Conservation (phyloP, 2,888 invertebrate species). For the Saturnia japonica region DNA sequence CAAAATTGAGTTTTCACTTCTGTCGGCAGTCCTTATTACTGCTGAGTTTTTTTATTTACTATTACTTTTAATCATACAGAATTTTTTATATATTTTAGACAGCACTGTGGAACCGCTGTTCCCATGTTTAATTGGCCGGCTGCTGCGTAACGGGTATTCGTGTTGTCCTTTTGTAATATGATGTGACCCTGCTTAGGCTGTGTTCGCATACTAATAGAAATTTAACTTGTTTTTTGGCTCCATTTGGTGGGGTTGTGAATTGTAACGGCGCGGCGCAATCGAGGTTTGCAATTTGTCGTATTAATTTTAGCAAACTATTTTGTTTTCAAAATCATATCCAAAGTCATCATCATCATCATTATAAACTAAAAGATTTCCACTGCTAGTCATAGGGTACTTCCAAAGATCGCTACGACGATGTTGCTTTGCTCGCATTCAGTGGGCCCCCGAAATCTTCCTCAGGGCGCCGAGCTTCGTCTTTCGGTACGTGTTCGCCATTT, state of each 20-base stretch:
- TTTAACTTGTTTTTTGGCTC: slow-evolving; percentile 66
- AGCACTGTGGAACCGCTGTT: slow-evolving; percentile 46
- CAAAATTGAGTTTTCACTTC: too few relatives aligned
- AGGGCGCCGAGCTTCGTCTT: too few relatives aligned
- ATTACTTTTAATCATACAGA: too few relatives aligned
- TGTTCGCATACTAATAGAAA: slow-evolving; percentile 66
- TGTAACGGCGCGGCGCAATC: background rate
- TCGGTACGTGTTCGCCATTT: too few relatives aligned
- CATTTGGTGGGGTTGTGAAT: slow-evolving; percentile 44
- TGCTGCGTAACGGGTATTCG: slow-evolving; percentile 46
- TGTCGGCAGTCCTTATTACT: too few relatives aligned
- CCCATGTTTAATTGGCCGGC: slow-evolving; percentile 62
- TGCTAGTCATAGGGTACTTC: background rate
- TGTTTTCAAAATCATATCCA: background rate
- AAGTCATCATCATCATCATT: background rate
- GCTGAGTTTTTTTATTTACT: too few relatives aligned
- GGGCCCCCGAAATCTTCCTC: too few relatives aligned
- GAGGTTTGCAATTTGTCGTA: background rate
- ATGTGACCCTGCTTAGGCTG: slow-evolving; percentile 60
- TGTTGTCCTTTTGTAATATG: slow-evolving; percentile 70
- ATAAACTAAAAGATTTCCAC: background rate
- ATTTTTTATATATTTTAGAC: slow-evolving; percentile 20
- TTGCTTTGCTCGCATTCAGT: too few relatives aligned
- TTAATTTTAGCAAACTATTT: background rate
- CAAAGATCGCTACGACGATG: background rate